Conservation (phyloP, 2,888 invertebrate species). For the Hypselothyrea guttata region DNA sequence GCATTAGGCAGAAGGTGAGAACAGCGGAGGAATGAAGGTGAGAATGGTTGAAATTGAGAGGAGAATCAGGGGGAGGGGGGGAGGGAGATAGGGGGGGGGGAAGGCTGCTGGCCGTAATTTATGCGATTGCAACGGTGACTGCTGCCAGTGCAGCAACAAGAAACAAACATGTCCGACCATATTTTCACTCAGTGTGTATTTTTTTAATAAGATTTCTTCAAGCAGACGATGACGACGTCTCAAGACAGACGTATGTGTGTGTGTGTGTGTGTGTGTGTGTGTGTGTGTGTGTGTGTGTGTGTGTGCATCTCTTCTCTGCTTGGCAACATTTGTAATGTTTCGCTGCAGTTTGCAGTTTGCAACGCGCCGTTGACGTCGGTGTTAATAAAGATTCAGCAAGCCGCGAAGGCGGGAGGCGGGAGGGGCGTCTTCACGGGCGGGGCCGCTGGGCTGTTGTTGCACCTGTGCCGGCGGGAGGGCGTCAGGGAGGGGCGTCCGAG, state of each 20-base stretch:
- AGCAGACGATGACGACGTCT: slow-evolving; percentile 70
- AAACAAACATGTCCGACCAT: slow-evolving; percentile 59
- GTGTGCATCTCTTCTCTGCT: slow-evolving; percentile 34
- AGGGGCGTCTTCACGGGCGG: slow-evolving; percentile 23
- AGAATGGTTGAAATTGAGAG: too few relatives aligned
- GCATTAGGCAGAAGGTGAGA: slow-evolving; percentile 37
- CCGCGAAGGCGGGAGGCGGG: slow-evolving; percentile 15
- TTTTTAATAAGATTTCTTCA: slow-evolving; percentile 73
- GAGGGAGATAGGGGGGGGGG: neutral
- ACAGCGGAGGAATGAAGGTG: neutral
- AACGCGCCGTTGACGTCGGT: slow-evolving; percentile 73
- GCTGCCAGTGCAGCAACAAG: slow-evolving; percentile 43
- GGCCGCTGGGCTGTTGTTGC: slow-evolving; percentile 52
- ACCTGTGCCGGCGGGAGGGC: slow-evolving; percentile 31
- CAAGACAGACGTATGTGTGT: slow-evolving; percentile 52
- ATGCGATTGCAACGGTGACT: slow-evolving; percentile 77
- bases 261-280: slow-evolving; percentile 10
- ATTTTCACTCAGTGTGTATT: slow-evolving; percentile 63
- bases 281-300: slow-evolving; percentile 21
- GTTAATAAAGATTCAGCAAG: slow-evolving; percentile 71
- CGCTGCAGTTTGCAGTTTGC: slow-evolving; percentile 63
- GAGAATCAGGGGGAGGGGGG: neutral
- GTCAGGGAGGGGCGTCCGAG: neutral
- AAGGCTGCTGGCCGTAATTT: slow-evolving; percentile 61
- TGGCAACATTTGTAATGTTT: slow-evolving; percentile 77